Conservation (phyloP, 2,113 vertebrate genomes). For the Tauraco erythrolophus region DNA sequence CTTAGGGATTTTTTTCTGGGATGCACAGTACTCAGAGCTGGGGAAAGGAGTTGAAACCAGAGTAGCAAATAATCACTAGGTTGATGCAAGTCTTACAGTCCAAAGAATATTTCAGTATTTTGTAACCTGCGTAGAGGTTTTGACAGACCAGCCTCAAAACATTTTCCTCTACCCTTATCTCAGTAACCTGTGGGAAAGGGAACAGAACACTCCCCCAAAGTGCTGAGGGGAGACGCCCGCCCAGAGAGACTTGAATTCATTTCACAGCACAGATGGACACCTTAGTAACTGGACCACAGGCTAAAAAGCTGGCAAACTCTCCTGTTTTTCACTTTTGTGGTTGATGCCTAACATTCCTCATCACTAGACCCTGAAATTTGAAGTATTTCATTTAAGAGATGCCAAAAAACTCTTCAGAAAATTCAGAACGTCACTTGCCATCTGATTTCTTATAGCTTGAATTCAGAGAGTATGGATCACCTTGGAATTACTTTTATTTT, state of each 20-base stretch:
- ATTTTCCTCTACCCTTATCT: neutral
- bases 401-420: neutral
- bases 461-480: neutral
- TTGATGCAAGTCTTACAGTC: neutral
- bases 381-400: constrained; percentile 5
- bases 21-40: neutral
- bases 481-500: neutral
- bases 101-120: neutral
- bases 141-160: neutral
- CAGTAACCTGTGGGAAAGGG: neutral
- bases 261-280: neutral
- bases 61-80: neutral
- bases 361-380: neutral
- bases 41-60: neutral
- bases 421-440: neutral
- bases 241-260: neutral
- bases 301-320: neutral
- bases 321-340: neutral
- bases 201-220: neutral
- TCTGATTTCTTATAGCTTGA: neutral
- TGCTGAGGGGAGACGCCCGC: neutral
- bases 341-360: constrained; percentile 11
- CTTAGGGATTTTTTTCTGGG: neutral
- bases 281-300: neutral
- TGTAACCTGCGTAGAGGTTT: neutral